Base-by-base conservation (phyloP, 2,888 invertebrate genomes). In the Phaonia tiefii region DNA sequence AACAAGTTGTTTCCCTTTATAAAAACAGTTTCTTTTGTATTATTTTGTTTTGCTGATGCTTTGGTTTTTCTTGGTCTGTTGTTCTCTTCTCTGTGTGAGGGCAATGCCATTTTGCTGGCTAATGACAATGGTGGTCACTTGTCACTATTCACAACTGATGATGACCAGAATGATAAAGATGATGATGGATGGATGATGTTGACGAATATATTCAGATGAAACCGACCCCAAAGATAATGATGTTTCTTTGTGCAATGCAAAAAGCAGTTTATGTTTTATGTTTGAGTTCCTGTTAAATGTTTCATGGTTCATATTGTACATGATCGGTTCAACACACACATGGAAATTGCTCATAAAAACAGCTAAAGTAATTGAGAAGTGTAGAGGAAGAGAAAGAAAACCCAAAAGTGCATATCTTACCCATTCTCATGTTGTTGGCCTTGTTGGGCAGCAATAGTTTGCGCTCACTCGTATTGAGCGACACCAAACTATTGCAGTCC, bases 401-500 rank as follows among this genome's bases (percentile, higher is more conserved):
- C n/a, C n/a, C n/a, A n/a, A n/a, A n/a, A n/a, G n/a, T 22, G 54
- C 42, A 63, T 60, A 78, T 86, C 90, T 90, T 89, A 90, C 90
- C 90, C 88, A 90, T 85, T 85, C 89, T 88, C 81, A 90, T 85
- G 83, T 85, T 88, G 87, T 88, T 89, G 86, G 84, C 85, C 84
- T 86, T 89, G 75, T 85, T 86, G 80, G 90, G 89, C 85, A 90
- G 83, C 84, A 90, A 85, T 22, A 88, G 86, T 82, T 89, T 89
- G 73, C 89, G 87, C 84, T 90, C 90, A 78, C 86, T 86, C 76
- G 85, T 86, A 80, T 87, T 88, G 80, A 89, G 86, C 79, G 90
- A 90, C 74, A 89, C 89, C 66, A 90, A 86, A 84, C 90, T 90
- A 82, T 87, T 88, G 86, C 89, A 89, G 78, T 90, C 90, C 39